A percentile compares a stretch with the other conserved stretches of the same genome.
Conservation (phyloP, 2,113 vertebrate species). For the Alaudala cheleensis region DNA sequence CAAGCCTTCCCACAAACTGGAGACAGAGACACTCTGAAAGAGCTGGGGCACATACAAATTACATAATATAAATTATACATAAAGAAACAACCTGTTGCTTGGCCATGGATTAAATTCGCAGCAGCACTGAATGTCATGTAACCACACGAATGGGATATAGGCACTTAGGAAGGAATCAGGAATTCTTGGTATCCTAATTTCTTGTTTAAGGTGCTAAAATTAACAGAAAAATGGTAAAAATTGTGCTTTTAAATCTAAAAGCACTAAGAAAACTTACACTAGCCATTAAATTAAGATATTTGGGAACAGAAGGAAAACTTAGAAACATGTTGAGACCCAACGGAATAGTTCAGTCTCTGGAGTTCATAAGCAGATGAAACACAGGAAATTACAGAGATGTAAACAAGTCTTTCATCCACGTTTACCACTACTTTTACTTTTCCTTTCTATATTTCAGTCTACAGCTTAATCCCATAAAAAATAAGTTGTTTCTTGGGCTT, state of each 20-base stretch:
- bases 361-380: conserved; percentile 49
- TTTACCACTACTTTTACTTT: conserved; percentile 38
- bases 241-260: not conserved
- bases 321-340: conserved; percentile 1
- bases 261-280: not conserved
- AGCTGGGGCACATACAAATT: not conserved
- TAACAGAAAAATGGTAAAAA: not conserved
- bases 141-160: not conserved
- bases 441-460: conserved; percentile 26
- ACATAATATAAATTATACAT: not conserved
- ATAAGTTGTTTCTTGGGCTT: not conserved
- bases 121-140: not conserved
- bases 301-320: conserved; percentile 17
- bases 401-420: conserved; percentile 49
- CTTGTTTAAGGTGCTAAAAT: not conserved
- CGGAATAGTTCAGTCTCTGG: conserved; percentile 27
- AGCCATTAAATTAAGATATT: not conserved
- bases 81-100: not conserved
- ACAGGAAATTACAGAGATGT: conserved; percentile 60
- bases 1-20: not conserved
- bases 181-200: not conserved
- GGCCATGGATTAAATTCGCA: not conserved
- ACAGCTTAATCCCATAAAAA: conserved; percentile 1
- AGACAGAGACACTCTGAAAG: not conserved
- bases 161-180: not conserved